These are phyloP conservation scores for Alloscopus bannaensis DNA, from an alignment of 2,888 invertebrate genomes.

Conservation along the genomic window DNA sequence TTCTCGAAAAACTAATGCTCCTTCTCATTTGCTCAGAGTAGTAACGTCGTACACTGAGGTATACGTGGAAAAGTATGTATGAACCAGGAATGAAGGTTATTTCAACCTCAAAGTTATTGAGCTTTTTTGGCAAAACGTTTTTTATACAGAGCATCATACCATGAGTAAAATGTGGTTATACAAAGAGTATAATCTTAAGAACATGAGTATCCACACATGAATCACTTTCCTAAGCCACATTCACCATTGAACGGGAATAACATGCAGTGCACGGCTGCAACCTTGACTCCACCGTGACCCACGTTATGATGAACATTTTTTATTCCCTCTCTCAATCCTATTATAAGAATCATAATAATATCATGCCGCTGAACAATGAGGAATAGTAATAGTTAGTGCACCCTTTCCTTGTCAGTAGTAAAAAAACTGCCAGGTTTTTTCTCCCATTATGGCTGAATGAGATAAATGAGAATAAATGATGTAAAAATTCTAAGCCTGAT, in stretches of 20 bases:
- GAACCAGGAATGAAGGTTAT: no score
- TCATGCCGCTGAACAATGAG: conserved; percentile 17
- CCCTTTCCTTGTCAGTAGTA: no score
- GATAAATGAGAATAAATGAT: no score
- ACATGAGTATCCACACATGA: conserved; percentile 11
- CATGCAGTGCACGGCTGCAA: conserved; percentile 29
- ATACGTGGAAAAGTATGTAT: no score
- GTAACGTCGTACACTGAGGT: no score
- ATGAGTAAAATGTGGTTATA: not conserved
- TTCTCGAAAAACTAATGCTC: no score
- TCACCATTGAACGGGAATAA: conserved; percentile 1
- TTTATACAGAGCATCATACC: not conserved
- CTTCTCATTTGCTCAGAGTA: no score
- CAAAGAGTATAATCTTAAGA: not conserved
- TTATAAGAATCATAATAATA: conserved; percentile 8
- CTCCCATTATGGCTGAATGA: no score
- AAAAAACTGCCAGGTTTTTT: no score
- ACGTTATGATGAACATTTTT: conserved; percentile 44
- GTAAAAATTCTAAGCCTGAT: no score
- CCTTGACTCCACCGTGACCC: conserved; percentile 61
- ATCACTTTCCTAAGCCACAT: conserved; percentile 25
- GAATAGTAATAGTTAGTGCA: not conserved
- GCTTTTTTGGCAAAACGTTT: not conserved
- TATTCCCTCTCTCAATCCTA: not conserved
- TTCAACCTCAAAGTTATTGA: conserved; percentile 9